These are phyloP conservation scores for Nomada ruficornis DNA, from an alignment of 2,888 invertebrate species.

Conservation along the genomic window DNA sequence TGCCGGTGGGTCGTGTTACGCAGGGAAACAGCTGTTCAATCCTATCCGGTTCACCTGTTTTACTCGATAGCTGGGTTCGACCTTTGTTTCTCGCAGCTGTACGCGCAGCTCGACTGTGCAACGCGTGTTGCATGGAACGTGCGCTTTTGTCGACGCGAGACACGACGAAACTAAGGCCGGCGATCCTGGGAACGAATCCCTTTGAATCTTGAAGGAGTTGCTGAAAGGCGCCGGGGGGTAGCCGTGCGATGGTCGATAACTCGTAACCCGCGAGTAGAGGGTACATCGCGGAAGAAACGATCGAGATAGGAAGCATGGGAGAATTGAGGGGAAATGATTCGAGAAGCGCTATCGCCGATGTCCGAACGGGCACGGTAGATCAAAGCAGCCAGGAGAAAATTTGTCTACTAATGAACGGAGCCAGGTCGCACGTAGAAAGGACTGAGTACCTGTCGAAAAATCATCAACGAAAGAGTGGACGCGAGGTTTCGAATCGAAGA, in stretches of 20 bases:
- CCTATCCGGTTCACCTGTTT: constrained; percentile 78
- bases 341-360: too few relatives aligned
- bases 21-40: constrained; percentile 78
- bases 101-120: constrained; percentile 11
- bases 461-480: not conserved
- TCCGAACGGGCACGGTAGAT: too few relatives aligned
- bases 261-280: too few relatives aligned
- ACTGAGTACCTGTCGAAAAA: too few relatives aligned
- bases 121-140: constrained; percentile 30
- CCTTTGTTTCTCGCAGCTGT: constrained; percentile 40
- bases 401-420: too few relatives aligned
- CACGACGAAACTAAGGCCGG: constrained; percentile 33
- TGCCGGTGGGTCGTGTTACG: constrained; percentile 53
- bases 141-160: constrained; percentile 46
- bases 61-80: constrained; percentile 65
- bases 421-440: too few relatives aligned
- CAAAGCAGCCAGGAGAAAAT: too few relatives aligned
- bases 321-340: too few relatives aligned
- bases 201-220: not conserved
- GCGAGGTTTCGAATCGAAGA: constrained; percentile 15
- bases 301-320: too few relatives aligned
- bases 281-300: too few relatives aligned
- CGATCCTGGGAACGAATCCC: not conserved
- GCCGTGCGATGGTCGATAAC: too few relatives aligned
- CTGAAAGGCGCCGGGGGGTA: too few relatives aligned